phyloP scores from a whole-genome alignment of 2,888 invertebrate species.

The Pterostichus niger region DNA sequence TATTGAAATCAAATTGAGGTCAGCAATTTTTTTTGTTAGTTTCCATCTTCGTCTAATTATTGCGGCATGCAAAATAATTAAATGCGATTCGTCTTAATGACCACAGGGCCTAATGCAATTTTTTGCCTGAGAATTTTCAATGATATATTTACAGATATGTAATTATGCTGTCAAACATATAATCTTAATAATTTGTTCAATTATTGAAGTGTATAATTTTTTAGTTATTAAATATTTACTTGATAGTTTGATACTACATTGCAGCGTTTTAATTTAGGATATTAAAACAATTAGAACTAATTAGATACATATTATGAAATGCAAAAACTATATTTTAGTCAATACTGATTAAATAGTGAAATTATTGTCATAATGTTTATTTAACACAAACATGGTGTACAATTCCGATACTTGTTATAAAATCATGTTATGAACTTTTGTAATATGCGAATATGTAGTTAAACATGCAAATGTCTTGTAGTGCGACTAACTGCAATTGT shows the following conservation, averaged over 20 bases:
- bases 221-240: slow-evolving; percentile 18
- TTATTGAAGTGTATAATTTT: slow-evolving; percentile 35
- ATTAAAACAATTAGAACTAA: slow-evolving; percentile 35
- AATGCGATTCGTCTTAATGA: slow-evolving; percentile 14
- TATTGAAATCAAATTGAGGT: slow-evolving; percentile 21
- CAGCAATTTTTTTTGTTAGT: slow-evolving; percentile 14
- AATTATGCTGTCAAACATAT: slow-evolving; percentile 38
- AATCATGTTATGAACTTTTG: no score
- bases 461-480: no score
- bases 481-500: no score
- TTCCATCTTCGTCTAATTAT: slow-evolving; percentile 20
- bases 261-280: slow-evolving; percentile 22
- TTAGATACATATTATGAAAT: slow-evolving; percentile 26
- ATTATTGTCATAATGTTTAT: no score
- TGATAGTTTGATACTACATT: background rate
- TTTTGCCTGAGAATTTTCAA: slow-evolving; percentile 27
- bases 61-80: slow-evolving; percentile 15
- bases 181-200: slow-evolving; percentile 40
- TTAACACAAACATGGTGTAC: no score
- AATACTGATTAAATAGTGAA: no score
- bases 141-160: slow-evolving; percentile 30
- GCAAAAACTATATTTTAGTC: background rate
- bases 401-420: no score
- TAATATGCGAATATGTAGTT: no score
- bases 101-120: slow-evolving; percentile 37